Conservation (phyloP, 1,140 invertebrate species). For the Akabosia matsudoensis region DNA sequence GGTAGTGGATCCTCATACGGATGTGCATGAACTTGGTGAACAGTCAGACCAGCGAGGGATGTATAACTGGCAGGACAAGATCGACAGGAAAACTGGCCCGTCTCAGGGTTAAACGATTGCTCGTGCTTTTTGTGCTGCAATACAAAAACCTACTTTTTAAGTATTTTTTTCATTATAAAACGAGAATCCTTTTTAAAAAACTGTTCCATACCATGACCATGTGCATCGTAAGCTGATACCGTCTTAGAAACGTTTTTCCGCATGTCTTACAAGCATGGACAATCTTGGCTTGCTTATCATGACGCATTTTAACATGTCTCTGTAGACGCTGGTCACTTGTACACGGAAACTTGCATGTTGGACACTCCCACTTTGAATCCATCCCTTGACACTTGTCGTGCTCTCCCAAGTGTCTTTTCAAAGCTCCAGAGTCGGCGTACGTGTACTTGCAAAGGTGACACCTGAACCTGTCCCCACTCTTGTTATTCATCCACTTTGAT, state of each 20-base stretch:
- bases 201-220: not conserved
- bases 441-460: not conserved
- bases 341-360: not conserved
- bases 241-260: not conserved
- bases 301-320: not conserved
- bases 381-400: not conserved
- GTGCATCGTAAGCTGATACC: not conserved
- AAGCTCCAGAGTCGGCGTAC: not conserved
- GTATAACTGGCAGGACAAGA: not conserved
- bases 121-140: not conserved
- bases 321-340: not conserved
- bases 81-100: not conserved
- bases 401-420: not conserved
- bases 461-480: not conserved
- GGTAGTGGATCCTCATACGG: not conserved
- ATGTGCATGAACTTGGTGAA: not conserved
- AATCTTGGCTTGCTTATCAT: not conserved
- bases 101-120: not conserved
- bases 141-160: not conserved
- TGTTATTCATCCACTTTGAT: not conserved
- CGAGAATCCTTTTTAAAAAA: not conserved
- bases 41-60: not conserved
- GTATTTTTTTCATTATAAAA: not conserved
- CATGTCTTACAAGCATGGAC: not conserved
- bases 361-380: not conserved